phyloP scores from a whole-genome alignment of 2,797 vertebrate genomes.

The Jordanella pulchra region DNA sequence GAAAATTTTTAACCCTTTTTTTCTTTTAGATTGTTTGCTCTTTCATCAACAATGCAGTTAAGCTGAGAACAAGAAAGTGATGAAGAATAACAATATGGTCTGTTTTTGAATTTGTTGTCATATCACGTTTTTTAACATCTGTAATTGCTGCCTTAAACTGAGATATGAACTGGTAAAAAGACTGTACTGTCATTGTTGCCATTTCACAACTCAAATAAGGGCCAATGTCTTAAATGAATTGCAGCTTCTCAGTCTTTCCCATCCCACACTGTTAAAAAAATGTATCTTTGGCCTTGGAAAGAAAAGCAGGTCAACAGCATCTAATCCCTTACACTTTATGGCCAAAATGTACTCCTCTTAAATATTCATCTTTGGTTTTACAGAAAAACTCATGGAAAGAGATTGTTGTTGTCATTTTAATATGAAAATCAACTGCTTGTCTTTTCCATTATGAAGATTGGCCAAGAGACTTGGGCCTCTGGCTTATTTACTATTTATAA shows the following conservation, averaged over 20 bases:
- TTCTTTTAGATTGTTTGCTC: not conserved
- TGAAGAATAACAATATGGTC: too few species aligned
- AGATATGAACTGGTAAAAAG: too few species aligned
- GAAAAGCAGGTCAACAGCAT: not conserved
- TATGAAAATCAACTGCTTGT: not conserved
- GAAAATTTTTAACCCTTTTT: slow-evolving; percentile 10
- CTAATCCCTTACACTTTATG: not conserved
- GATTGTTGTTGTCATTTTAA: not conserved
- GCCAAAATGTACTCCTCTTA: not conserved
- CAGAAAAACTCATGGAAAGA: not conserved
- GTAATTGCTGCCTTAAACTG: too few species aligned
- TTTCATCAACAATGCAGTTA: not conserved
- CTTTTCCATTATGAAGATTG: not conserved
- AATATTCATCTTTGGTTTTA: not conserved
- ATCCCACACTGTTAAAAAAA: not conserved
- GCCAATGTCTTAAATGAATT: not conserved
- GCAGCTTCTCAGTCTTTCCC: not conserved
- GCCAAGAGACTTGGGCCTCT: not conserved
- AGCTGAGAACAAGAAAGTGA: slow-evolving; percentile 1
- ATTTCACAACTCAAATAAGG: too few species aligned
- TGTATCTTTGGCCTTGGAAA: too few species aligned
- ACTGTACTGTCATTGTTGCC: too few species aligned
- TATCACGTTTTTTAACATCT: too few species aligned
- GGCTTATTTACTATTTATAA: not conserved
- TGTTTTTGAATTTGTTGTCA: not conserved